phyloP scores from a whole-genome alignment of 2,888 invertebrate genomes.

The Lordiphosa fenestrarum region DNA sequence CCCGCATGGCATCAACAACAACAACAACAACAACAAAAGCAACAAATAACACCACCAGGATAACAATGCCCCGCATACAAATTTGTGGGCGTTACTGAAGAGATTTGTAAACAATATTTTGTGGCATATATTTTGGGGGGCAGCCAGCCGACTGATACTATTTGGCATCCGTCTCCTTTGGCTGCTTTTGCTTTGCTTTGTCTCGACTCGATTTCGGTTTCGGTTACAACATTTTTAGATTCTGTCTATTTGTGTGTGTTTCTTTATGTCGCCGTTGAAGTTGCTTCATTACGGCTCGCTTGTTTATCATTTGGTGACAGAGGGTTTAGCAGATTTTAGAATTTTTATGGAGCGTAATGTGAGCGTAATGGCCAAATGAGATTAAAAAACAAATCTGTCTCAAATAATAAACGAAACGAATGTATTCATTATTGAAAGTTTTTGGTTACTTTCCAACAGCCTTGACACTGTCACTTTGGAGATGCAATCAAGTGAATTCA shows the following conservation, averaged over 20 bases:
- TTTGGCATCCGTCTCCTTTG: conserved; percentile 17
- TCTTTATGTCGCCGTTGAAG: conserved; percentile 42
- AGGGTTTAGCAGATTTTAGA: conserved; percentile 63
- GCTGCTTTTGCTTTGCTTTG: conserved; percentile 3
- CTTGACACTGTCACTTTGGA: conserved; percentile 44
- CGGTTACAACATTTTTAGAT: conserved; percentile 37
- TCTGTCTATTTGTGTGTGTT: conserved; percentile 25
- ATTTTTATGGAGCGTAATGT: conserved; percentile 68
- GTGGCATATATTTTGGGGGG: conserved; percentile 64
- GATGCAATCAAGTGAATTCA: conserved; percentile 48
- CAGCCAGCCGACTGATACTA: conserved; percentile 14
- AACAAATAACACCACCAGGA: conserved; percentile 45
- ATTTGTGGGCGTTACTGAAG: conserved; percentile 68
- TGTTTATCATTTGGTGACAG: conserved; percentile 33
- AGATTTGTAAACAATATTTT: conserved; percentile 75
- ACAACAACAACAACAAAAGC: too few relatives aligned
- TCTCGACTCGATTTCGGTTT: conserved; percentile 35
- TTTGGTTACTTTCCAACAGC: conserved; percentile 15
- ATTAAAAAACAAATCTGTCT: conserved; percentile 44
- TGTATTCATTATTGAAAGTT: neutral
- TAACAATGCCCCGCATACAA: conserved; percentile 61
- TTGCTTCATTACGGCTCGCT: conserved; percentile 38
- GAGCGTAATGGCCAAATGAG: conserved; percentile 61
- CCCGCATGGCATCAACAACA: conserved; percentile 46
- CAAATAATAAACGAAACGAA: neutral